Evolutionary conservation across 2,888 invertebrate species (phyloP), one percentile per base, ranked within the genome.

Genomic region (Eretmocerus hayati): DNA sequence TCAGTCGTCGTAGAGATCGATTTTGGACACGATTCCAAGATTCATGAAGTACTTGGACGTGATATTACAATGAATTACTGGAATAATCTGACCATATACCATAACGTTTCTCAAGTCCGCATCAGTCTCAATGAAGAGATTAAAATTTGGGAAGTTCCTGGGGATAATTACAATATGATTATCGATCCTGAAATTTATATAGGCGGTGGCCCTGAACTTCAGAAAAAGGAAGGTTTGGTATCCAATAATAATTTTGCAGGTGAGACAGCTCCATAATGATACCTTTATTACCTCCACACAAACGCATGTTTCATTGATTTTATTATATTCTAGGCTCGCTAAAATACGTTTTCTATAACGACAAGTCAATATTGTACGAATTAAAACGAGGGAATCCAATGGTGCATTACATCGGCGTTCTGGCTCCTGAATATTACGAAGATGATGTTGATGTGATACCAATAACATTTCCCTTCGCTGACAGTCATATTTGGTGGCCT

Each of bases 131-230:
- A 94, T 71, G 77, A 81, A 41, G 83, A 85, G 61, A 79, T 75
- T 26, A 81, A 83, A 59, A 75, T 79, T 0, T 77, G 88, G 44
- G 84, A 87, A 63, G 77, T 90, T 38, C 83, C 85, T 1, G 85
- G 85, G 11, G 79, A 81, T 66, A 79, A 78, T 52, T 75, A 78
- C 44, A 81, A 86, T 66, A 78, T 94, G 53, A 87, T 90, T 59
- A 90, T 94, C 56, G 93, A 94, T 75, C 93, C 94, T 30, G 90
- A 92, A 72, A 90, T 94, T 58, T 93, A 92, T 69, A 87, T 94
- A 57, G 90, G 90, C 40, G 90, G 90, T 15, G 92, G 91, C 3
- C 88, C 90, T 2, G 88, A 89, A 66, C 71, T 89, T 52, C 77
- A 86, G 63, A 88, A 89, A 72, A 88, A 87, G 75, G 83, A 83